phyloP scores from a whole-genome alignment of 2,797 vertebrate species.

The Hydrolagus colliei region DNA sequence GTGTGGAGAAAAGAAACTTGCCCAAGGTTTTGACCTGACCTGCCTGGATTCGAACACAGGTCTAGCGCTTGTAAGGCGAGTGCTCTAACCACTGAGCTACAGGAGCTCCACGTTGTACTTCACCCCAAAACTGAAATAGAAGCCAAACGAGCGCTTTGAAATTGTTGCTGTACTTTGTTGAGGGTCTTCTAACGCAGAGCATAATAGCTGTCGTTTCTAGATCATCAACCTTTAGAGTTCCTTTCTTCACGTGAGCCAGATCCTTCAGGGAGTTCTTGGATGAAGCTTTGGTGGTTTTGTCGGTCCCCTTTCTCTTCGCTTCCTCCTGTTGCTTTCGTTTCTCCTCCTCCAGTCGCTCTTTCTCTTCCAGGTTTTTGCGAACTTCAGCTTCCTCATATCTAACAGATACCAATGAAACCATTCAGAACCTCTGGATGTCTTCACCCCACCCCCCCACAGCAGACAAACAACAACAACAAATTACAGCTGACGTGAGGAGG shows the following conservation, averaged over 20 bases:
- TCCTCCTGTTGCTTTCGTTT: slow-evolving; percentile 69
- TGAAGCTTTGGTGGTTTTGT: slow-evolving; percentile 43
- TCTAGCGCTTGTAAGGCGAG: no score
- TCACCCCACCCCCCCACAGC: background rate
- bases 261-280: slow-evolving; percentile 56
- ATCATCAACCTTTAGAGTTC: slow-evolving; percentile 66
- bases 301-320: slow-evolving; percentile 49
- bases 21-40: no score
- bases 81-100: no score
- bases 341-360: slow-evolving; percentile 72
- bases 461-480: no score
- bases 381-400: slow-evolving; percentile 97
- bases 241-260: slow-evolving; percentile 57
- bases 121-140: no score
- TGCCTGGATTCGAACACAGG: no score
- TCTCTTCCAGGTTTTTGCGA: slow-evolving; percentile 85
- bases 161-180: background rate
- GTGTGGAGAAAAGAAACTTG: no score
- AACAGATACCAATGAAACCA: background rate
- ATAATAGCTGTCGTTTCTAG: background rate
- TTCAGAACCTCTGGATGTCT: background rate
- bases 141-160: background rate
- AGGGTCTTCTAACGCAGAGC: background rate
- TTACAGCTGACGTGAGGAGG: no score
- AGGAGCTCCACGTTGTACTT: no score